Evolutionary conservation across 92 coral and sea anemone genomes (phyloP), one percentile per base, ranked within the genome.

Genomic region (Pocillopora meandrina): DNA sequence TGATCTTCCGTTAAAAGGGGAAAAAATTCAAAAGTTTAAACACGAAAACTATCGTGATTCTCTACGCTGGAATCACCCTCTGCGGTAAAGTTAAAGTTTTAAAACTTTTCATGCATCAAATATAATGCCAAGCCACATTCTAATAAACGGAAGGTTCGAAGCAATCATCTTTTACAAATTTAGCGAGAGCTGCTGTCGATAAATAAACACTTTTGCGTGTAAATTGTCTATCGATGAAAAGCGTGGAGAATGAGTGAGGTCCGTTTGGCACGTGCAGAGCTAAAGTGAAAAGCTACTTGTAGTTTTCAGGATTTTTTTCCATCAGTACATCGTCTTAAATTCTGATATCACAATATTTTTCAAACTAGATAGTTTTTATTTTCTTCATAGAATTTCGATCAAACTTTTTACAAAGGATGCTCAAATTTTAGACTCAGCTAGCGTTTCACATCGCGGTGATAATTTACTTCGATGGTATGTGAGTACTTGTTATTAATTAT

Each of bases 401-500:
- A 31, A 15, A 61, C 18, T 10, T 35, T 35, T 14, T 34, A 68
- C 47, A 47, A 34, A 34, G 52, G n/a, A 36, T 60, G 26, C 26
- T 70, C 52, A 42, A 42, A 42, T 42, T 42, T 42, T 42, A 42
- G 52, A 18, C 16, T 55, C 35, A 76, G 33, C 18, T 11, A 36
- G 17, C 17, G 68, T 65, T 65, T 65, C 80, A 42, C 34, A 18
- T 19, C 21, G n/a, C 52, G 63, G 67, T n/a, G 57, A 59, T 6
- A 58, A 57, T 59, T 57, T 15, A 35, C 20, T 70, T 17, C 9
- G 2, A 35, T 47, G 75, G 84, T 67, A 67, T 80, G 56, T 80
- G 35, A 52, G 35, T 66, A 67, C 34, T 80, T 68, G 75, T 67
- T 14, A 17, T 80, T 80, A 80, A 56, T 67, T 15, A 67, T 68